Base-by-base conservation (phyloP, 1,140 invertebrate species). In the Popillia japonica region DNA sequence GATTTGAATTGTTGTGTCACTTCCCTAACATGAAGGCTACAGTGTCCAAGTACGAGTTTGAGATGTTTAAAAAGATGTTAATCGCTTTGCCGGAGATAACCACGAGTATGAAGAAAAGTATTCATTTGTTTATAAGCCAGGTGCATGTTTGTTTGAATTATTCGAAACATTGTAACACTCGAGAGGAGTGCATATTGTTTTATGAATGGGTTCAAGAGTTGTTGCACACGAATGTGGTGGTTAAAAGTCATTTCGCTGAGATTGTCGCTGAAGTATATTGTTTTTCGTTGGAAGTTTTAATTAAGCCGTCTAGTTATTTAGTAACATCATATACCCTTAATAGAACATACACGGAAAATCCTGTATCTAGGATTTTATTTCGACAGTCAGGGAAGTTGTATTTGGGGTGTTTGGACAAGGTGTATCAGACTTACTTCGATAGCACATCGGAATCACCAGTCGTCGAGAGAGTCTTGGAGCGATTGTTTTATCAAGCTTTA, bases 61-160 rank as follows among this genome's bases (percentile, higher is more conserved):
- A 64, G 6, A 23, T 64, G 23, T 64, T 64, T 27, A 64, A 64
- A 11, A 64, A 22, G 23, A 64, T 64, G 61, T 64, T 64, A 27
- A 22, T 27, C 22, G 23, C 17, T 64, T 64, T 64, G 17, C 61
- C 61, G 22, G 17, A 64, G 0, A 64, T 64, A 6, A 64, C 61
- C 1, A n/a, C 61, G 11, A 27, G 10, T 11, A 64, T 64, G 3
- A 64, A 64, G 17, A 22, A 27, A 8, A 20, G 20, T 27, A 64
- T 64, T 27, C 61, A 6, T 6, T 27, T 0, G 9, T 64, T 64
- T 27, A 64, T 64, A 64, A 64, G 61, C 10, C 61, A 64, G 22
- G 22, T 64, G 17, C 23, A 27, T 11, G 17, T 64, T 64, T 23
- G 8, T 1, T 64, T 64, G 2, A 64, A 23, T 23, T 17, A 27